Base-by-base conservation (phyloP, 2,113 vertebrate species). In the Okapia johnstoni region DNA sequence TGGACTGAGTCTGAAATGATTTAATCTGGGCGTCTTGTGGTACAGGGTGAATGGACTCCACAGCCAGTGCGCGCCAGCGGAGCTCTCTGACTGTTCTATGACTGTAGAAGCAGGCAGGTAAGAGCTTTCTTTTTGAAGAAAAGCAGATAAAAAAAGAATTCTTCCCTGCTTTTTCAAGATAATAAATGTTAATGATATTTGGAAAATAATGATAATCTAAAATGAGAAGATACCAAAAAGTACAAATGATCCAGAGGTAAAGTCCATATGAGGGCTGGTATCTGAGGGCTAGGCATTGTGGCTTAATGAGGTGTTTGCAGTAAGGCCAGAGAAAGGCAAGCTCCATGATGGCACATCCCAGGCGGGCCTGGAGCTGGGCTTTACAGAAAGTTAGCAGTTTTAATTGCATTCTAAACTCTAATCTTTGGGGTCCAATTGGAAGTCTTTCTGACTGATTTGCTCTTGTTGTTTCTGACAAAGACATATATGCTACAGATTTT, bases 401-500 rank as follows among this genome's bases (percentile, higher is more conserved):
- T 88, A 76, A 92, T 84, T 94, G 46, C 36, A 3, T 90, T 86
- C 92, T 87, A 80, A 36, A 33, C 16, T 89, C 84, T 94, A 79
- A 98, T 96, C 55, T 94, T 88, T 55, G 7, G 25, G 85, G 19
- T 79, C 88, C 83, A 93, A 70, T 91, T 90, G n/a, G 40, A 90
- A 89, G 36, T 80, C 73, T 93, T 48, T 89, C 36, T 98, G 91
- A 97, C 83, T 95, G 88, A 92, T 94, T 48, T 93, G 63, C 79
- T 94, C 3, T 94, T 57, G 81, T 86, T 70, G 33, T 88, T 91
- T 96, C 90, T 97, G 94, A 94, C 79, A 96, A 55, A 97, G 57
- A 95, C 2, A 23, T 58, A 81, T 57, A 26, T 63, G 48, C 76
- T 48, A 36, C 85, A 88, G 33, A 33, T 93, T 63, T 94, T 76